These are phyloP conservation scores for Toxotes lorentzi DNA, from an alignment of 2,797 vertebrate species.

Conservation along the genomic window DNA sequence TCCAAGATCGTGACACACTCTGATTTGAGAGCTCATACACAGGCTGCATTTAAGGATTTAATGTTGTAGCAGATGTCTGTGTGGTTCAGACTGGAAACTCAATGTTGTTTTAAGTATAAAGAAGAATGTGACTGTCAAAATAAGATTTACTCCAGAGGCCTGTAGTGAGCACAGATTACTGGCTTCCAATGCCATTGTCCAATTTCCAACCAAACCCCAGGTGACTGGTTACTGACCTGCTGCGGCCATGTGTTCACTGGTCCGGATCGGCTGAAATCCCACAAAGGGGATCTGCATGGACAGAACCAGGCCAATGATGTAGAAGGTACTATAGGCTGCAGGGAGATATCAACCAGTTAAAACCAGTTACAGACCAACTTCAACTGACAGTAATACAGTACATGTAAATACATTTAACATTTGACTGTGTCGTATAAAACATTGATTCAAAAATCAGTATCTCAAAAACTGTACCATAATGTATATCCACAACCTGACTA, in stretches of 20 bases:
- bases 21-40: background rate
- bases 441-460: too few relatives aligned
- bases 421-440: too few relatives aligned
- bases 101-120: background rate
- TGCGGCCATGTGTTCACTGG: slow-evolving; percentile 97
- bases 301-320: slow-evolving; percentile 94
- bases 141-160: background rate
- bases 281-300: slow-evolving; percentile 99
- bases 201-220: background rate
- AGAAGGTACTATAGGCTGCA: slow-evolving; percentile 96
- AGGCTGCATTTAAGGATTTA: background rate
- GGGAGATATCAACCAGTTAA: slow-evolving; percentile 33
- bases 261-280: slow-evolving; percentile 97
- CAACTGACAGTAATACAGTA: too few relatives aligned
- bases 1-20: background rate
- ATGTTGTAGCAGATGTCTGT: too few relatives aligned
- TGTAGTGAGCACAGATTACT: background rate
- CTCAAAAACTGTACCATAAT: too few relatives aligned
- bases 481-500: too few relatives aligned
- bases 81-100: too few relatives aligned
- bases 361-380: background rate
- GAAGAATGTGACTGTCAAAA: background rate
- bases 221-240: slow-evolving; percentile 86
- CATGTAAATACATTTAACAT: background rate
- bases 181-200: background rate